Evolutionary conservation across 2,888 invertebrate genomes (phyloP), one percentile per base, ranked within the genome.

Genomic region (Petrolisthes cinctipes): DNA sequence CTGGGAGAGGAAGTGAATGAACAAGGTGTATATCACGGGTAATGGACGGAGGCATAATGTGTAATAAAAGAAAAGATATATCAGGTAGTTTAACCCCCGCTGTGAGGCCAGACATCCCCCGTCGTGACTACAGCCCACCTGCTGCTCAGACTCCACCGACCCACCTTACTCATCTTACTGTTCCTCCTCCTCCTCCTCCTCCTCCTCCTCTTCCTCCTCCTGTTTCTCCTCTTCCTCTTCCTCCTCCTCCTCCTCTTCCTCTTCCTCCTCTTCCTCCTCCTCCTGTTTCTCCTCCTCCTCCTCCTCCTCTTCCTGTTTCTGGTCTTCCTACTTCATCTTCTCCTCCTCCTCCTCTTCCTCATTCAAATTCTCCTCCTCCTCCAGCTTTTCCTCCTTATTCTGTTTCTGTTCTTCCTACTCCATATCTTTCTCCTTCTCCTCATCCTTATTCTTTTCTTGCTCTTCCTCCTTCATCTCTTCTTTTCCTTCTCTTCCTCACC

Each of bases 1-100:
- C 17, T 17, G 53, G 68, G 82, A 71, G 71, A n/a, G 71, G 71
- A 20, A 71, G 71, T 71, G 14, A 71, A n/a, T n/a, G 78, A 20
- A 20, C 56, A 20, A 66, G 53, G 68, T n/a, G 82, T 82, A 68
- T 68, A 82, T 82, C 82, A 82, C 66, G 37, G 82, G 82, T 82
- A 82, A 82, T 82, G 68, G 68, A 82, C 68, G 82, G 68, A 68
- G 66, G 37, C 68, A 68, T 82, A 66, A 82, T 82, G 9, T 56
- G 66, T 82, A 82, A 82, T 82, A 82, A 68, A 82, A 66, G 68
- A 68, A 81, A 82, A 82, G 53, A 82, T 82, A 82, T 68, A 68
- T 82, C 66, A 68, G 82, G 82, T 82, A 82, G 82, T 68, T n/a
- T 37, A 51, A 68, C 82, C 82, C 82, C 82, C 68, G 82, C 82